phyloP scores from a whole-genome alignment of 2,797 vertebrate genomes.

The Gallinago stenura region DNA sequence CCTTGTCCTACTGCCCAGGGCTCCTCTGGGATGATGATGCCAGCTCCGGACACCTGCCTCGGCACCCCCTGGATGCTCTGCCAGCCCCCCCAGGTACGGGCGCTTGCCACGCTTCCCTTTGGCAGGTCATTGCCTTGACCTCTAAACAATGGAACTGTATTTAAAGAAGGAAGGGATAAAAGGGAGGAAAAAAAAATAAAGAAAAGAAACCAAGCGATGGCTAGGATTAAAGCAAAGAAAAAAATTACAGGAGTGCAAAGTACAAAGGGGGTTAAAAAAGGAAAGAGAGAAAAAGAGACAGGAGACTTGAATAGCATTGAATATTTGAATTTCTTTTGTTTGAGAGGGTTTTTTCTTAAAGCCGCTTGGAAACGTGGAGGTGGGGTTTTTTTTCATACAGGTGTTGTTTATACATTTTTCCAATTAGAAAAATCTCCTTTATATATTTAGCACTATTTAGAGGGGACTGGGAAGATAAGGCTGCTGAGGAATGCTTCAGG shows the following conservation, averaged over 20 bases:
- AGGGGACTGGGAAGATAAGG: constrained; percentile 48
- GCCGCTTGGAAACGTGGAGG: neutral
- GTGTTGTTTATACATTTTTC: constrained; percentile 53
- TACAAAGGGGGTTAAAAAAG: constrained; percentile 35
- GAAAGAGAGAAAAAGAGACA: neutral
- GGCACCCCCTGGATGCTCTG: neutral
- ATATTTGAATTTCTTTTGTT: constrained; percentile 61
- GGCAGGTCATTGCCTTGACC: neutral
- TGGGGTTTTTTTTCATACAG: neutral
- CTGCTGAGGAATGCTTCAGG: constrained; percentile 62
- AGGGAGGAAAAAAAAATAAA: neutral
- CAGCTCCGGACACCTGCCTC: neutral
- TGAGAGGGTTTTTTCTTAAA: neutral
- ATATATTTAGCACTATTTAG: constrained; percentile 66
- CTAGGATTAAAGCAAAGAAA: constrained; percentile 13
- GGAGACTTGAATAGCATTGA: constrained; percentile 26
- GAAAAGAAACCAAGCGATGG: neutral
- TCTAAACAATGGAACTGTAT: neutral
- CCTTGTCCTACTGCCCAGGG: fast-evolving
- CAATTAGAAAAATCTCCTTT: constrained; percentile 56
- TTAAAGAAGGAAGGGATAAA: neutral
- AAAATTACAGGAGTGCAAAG: neutral
- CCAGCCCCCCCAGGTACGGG: neutral
- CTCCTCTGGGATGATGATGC: neutral
- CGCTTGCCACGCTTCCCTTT: fast-evolving